These are phyloP conservation scores for Aethina tumida DNA, from an alignment of 1,140 invertebrate genomes.

Conservation along the genomic window DNA sequence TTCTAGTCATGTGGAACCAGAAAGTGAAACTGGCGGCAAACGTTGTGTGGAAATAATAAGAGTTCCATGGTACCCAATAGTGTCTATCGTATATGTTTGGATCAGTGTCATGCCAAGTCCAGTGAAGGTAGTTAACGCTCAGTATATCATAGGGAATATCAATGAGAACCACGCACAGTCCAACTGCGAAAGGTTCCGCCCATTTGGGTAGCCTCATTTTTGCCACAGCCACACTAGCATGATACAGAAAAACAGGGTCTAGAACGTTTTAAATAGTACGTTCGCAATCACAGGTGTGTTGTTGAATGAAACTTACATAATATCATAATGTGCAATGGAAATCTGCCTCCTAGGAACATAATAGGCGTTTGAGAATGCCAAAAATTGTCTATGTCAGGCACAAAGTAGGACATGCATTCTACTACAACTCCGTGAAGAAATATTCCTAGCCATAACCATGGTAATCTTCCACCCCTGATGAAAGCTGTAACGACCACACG, in stretches of 20 bases:
- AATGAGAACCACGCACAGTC: slow-evolving; percentile 59
- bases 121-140: slow-evolving; percentile 68
- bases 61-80: slow-evolving; percentile 71
- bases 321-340: slow-evolving; percentile 61
- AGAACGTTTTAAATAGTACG: slow-evolving; percentile 30
- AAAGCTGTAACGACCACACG: slow-evolving; percentile 40
- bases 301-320: slow-evolving; percentile 57
- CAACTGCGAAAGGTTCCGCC: slow-evolving; percentile 64
- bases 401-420: slow-evolving; percentile 49
- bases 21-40: slow-evolving; percentile 64
- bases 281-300: not conserved
- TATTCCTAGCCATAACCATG: slow-evolving; percentile 58
- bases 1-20: slow-evolving; percentile 51
- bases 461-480: slow-evolving; percentile 54
- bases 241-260: slow-evolving; percentile 71
- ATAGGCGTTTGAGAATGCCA: slow-evolving; percentile 68
- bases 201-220: slow-evolving; percentile 52
- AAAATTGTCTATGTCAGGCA: slow-evolving; percentile 63
- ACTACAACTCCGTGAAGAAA: slow-evolving; percentile 55
- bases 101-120: slow-evolving; percentile 81
- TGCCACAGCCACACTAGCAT: slow-evolving; percentile 53
- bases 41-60: slow-evolving; percentile 70
- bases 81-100: slow-evolving; percentile 69
- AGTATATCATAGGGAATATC: slow-evolving; percentile 77
- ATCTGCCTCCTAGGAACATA: slow-evolving; percentile 53